Evolutionary conservation across 2,888 invertebrate genomes (phyloP), one percentile per base, ranked within the genome.

Genomic region (Aphelenchoides bicaudatus): DNA sequence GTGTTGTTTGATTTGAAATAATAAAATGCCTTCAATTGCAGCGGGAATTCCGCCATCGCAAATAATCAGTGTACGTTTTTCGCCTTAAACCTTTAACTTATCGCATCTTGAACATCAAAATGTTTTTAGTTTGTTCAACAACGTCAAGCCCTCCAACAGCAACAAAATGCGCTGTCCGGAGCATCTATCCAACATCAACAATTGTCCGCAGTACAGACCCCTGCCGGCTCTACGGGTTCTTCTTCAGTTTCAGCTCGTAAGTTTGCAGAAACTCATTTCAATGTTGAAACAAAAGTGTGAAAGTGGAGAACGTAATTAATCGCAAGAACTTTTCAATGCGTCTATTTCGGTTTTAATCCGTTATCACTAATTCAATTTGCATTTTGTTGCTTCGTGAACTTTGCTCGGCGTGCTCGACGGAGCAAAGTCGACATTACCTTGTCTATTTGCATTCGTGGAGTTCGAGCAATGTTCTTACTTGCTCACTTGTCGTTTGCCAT

Each of bases 131-230:
- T 10, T 10, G 34, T 34, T n/a, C 10, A n/a, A 10, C 34, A n/a
- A 10, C 34, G 34, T n/a, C 34, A 10, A 34, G 54, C 51, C 23
- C 31, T 54, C 27, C 54, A 54, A 19, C 54, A 54, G 48, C 51
- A 54, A 5, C 19, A n/a, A 43, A 8, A 19, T 25, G 21, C 16
- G 6, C 8, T n/a, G 43, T n/a, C 43, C 10, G 21, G 25, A 43
- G 23, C 43, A 6, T 19, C 43, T 34, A 10, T n/a, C 25, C 43
- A n/a, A 30, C 30, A 1, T 25, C 43, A 43, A 10, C 43, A 43
- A 25, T 25, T 43, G 23, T 43, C 43, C 43, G 43, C 43, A 10
- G 6, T 25, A n/a, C 23, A 10, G 8, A 43, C 43, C 10, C 43
- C 43, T 8, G n/a, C 6, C 8, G 23, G 23, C 43, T 19, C 43